Evolutionary conservation across 2,888 invertebrate genomes (phyloP), one percentile per base, ranked within the genome.

Genomic region (Folsomia manolachei): DNA sequence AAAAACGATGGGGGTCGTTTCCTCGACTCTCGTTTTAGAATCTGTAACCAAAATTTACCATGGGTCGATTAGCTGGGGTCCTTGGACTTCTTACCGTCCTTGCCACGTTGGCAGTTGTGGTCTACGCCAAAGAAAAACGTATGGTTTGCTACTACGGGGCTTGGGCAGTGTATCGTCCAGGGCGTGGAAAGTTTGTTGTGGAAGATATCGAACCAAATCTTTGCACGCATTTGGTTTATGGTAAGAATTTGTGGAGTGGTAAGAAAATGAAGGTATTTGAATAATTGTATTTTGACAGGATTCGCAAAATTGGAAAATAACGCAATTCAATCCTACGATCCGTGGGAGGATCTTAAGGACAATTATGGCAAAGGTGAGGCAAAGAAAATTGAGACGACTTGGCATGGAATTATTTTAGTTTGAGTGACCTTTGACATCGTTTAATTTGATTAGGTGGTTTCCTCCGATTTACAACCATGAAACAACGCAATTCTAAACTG

Each of bases 191-290:
- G 73, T 83, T 83, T 70, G 81, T 82, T 9, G 82, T 83, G 4
- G 83, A 83, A 72, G 78, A 83, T 71, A 83, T 83, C 66, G 83
- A 83, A 71, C 83, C 84, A 0, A 76, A 76, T 72, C 78, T 84
- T 0, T 84, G 84, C 77, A 83, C 83, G 2, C 83, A 83, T 77
- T 61, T 82, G 21, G 80, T 83, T 67, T 84, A 83, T 71, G 82
- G n/a, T n/a, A n/a, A n/a, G n/a, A n/a, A n/a, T n/a, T n/a, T n/a
- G n/a, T n/a, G n/a, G n/a, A n/a, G n/a, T n/a, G n/a, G n/a, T n/a
- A n/a, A n/a, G n/a, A n/a, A n/a, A n/a, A n/a, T n/a, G n/a, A n/a
- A n/a, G n/a, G n/a, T n/a, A n/a, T n/a, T n/a, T n/a, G n/a, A n/a
- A n/a, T n/a, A n/a, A n/a, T n/a, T n/a, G n/a, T n/a, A n/a, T n/a